Conservation (phyloP, 92 coral and sea anemone genomes). For the Phenganax marumi region DNA sequence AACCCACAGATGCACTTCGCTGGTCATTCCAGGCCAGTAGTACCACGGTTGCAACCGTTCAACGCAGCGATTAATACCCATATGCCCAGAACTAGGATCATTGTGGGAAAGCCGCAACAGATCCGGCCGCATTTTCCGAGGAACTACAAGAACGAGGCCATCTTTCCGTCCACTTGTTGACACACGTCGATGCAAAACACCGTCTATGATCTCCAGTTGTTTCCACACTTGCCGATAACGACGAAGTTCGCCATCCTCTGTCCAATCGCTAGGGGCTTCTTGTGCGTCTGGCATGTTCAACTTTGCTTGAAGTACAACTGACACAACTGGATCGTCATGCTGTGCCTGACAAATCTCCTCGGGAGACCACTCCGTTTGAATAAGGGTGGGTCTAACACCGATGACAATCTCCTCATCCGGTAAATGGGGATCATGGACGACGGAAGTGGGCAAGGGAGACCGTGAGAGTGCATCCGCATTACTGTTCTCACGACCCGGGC, state of each 20-base stretch:
- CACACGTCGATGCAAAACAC: conserved; percentile 21
- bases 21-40: conserved; percentile 22
- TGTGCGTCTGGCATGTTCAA: not conserved
- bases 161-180: not conserved
- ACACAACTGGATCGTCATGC: conserved; percentile 4
- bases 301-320: not conserved
- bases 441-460: not conserved
- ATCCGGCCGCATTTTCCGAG: not conserved
- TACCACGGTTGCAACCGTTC: not conserved
- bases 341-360: not conserved
- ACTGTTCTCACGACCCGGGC: not conserved
- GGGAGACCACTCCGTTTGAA: not conserved
- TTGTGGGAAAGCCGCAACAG: conserved; percentile 21
- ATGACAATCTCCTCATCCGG: not conserved
- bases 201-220: conserved; percentile 3
- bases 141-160: not conserved
- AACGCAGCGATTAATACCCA: conserved; percentile 3
- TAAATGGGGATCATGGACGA: not conserved
- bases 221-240: conserved; percentile 8
- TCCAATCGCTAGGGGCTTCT: not conserved
- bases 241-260: not conserved
- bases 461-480: conserved; percentile 26
- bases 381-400: conserved; percentile 17
- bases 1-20: conserved; percentile 23
- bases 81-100: conserved; percentile 32